Base-by-base conservation (phyloP, 2,797 vertebrate species). In the Sitta carolinensis region DNA sequence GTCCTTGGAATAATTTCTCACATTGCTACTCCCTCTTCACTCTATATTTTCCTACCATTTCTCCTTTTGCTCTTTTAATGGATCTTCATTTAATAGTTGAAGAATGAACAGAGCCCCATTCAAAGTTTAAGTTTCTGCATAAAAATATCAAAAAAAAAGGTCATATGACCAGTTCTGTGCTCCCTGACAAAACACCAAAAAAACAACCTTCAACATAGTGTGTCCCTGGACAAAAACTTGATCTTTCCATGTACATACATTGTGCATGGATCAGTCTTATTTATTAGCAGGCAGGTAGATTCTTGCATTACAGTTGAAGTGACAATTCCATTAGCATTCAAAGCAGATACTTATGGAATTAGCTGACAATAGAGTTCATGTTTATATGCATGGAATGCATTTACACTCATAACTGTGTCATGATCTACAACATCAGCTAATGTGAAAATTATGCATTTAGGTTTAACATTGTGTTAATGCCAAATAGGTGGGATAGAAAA, bases 161-260 rank as follows among this genome's bases (percentile, higher is more conserved):
- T 54, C 3, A 14, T 8, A 45, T 3, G 1, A 5, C 1, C 21
- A 64, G 9, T 19, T 36, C 21, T 66, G 5, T 16, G 3, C 11
- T 70, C 13, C n/a, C 40, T 50, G 10, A 50, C 1, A 67, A 74
- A 62, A 59, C 0, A 1, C 2, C 13, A 40, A 25, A 87, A 55
- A 14, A 45, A 11, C 7, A 30, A 43, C 34, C 12, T 57, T 61
- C 18, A 66, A 6, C 25, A 3, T 43, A 51, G 1, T 1, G 2
- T 32, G 9, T 19, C 11, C 20, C 25, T 77, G 30, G 16, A 51
- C 4, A 81, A 78, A 59, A 59, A 9, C 3, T 40, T 26, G 2
- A 43, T 74, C 23, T 84, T 80, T 62, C n/a, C 32, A 16, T 6
- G 3, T 16, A 74, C 27, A 26, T 11, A 16, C 2, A 34, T 18